Percentiles rank a stretch among this genome's conserved stretches.
Conservation (phyloP, 2,888 invertebrate species). For the Eupithecia dodoneata region DNA sequence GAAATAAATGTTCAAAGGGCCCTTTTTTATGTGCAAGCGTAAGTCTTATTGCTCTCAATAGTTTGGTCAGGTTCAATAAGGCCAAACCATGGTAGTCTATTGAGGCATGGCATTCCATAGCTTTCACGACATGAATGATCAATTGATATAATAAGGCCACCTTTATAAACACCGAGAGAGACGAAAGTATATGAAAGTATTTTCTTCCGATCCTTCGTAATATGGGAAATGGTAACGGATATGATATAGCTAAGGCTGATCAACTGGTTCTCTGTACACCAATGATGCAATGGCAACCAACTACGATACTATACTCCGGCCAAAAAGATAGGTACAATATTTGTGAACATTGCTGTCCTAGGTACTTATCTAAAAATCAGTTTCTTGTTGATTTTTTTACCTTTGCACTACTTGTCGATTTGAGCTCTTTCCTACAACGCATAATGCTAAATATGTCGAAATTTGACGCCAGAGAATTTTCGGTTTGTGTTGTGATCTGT, state of each 20-base stretch:
- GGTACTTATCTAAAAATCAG: too few species aligned
- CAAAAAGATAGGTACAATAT: background rate
- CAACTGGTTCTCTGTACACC: background rate
- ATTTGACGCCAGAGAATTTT: too few species aligned
- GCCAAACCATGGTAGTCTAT: background rate
- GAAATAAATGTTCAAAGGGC: too few species aligned
- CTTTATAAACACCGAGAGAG: background rate
- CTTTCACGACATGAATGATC: background rate
- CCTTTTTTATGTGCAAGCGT: background rate
- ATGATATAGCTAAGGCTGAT: background rate
- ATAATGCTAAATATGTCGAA: too few species aligned
- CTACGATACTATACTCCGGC: background rate
- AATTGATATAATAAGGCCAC: background rate
- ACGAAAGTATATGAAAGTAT: constrained; percentile 1
- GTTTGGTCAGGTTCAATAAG: background rate
- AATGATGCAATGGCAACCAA: background rate
- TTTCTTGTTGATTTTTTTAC: too few species aligned
- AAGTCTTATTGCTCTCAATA: background rate
- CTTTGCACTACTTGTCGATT: too few species aligned
- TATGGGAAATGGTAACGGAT: background rate
- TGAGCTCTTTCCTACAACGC: too few species aligned
- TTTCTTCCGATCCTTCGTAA: background rate
- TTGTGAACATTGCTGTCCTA: background rate
- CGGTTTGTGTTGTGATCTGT: too few species aligned
- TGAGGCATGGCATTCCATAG: background rate